phyloP scores from a whole-genome alignment of 2,888 invertebrate genomes.

The Teinopalpus imperialis region DNA sequence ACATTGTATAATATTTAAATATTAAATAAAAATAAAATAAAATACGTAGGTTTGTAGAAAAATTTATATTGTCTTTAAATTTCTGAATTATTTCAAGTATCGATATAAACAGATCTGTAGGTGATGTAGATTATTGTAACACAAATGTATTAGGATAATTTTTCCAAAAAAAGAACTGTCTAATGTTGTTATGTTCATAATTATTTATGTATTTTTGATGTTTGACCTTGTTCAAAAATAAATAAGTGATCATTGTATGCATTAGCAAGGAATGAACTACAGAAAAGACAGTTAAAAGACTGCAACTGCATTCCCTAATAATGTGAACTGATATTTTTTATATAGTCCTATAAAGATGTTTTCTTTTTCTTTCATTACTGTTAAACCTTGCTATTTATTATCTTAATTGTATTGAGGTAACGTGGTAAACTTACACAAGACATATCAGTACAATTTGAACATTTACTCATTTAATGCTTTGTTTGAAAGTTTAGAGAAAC shows the following conservation, averaged over 20 bases:
- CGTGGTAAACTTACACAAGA: neutral
- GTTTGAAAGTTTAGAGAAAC: neutral
- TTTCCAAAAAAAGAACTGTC: neutral
- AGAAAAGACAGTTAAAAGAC: constrained; percentile 10
- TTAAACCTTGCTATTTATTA: no score
- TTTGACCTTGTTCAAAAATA: constrained; percentile 21
- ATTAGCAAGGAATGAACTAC: neutral
- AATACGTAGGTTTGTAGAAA: no score
- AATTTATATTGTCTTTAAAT: constrained; percentile 1
- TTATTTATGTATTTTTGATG: constrained; percentile 19
- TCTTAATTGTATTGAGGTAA: neutral
- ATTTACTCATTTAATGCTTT: constrained; percentile 4
- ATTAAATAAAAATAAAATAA: no score
- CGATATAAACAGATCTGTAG: neutral
- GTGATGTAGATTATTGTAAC: constrained; percentile 1
- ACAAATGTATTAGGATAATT: constrained; percentile 11
- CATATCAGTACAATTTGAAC: neutral
- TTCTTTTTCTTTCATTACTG: no score
- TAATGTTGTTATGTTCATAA: constrained; percentile 3
- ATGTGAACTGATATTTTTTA: constrained; percentile 8
- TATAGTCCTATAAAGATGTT: no score
- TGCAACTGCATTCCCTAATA: constrained; percentile 17
- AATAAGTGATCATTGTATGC: constrained; percentile 12
- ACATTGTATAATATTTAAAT: constrained; percentile 13
- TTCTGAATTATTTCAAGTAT: constrained; percentile 1